Percentiles rank a stretch among this genome's conserved stretches.
Conservation (phyloP, 2,888 invertebrate genomes). For the Temnothorax ravouxi region DNA sequence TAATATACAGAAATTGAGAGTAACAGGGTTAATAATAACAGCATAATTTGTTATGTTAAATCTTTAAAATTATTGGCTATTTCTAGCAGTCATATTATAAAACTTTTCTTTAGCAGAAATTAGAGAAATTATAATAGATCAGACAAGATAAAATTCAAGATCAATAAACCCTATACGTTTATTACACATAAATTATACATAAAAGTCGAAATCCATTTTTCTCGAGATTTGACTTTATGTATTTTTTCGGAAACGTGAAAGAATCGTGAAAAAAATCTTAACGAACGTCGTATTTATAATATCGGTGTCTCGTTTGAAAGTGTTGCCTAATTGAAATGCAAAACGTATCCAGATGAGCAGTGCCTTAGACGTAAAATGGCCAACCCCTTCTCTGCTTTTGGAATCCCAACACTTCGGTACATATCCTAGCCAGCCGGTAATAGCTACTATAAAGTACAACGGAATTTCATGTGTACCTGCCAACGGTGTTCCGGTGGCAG, state of each 20-base stretch:
- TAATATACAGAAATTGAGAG: neutral
- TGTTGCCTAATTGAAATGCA: neutral
- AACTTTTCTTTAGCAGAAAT: neutral
- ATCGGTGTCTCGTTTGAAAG: neutral
- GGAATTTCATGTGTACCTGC: slow-evolving; percentile 89
- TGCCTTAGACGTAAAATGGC: slow-evolving; percentile 94
- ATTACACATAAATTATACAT: neutral
- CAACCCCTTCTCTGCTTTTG: slow-evolving; percentile 90
- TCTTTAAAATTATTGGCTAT: neutral
- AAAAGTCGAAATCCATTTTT: neutral
- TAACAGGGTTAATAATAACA: neutral
- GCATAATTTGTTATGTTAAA: neutral
- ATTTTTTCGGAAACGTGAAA: neutral
- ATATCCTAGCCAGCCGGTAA: slow-evolving; percentile 92
- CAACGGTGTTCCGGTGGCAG: slow-evolving; percentile 87
- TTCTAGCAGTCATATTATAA: neutral
- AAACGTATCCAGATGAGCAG: slow-evolving; percentile 76
- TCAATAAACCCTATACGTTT: neutral
- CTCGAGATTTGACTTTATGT: neutral
- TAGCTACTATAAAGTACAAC: slow-evolving; percentile 92
- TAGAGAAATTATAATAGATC: neutral
- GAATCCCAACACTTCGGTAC: slow-evolving; percentile 93
- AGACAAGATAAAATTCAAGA: neutral
- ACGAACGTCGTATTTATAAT: neutral
- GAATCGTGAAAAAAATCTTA: neutral